Evolutionary conservation across 2,797 vertebrate genomes (phyloP), one percentile per base, ranked within the genome.

Genomic region (Betta splendens): DNA sequence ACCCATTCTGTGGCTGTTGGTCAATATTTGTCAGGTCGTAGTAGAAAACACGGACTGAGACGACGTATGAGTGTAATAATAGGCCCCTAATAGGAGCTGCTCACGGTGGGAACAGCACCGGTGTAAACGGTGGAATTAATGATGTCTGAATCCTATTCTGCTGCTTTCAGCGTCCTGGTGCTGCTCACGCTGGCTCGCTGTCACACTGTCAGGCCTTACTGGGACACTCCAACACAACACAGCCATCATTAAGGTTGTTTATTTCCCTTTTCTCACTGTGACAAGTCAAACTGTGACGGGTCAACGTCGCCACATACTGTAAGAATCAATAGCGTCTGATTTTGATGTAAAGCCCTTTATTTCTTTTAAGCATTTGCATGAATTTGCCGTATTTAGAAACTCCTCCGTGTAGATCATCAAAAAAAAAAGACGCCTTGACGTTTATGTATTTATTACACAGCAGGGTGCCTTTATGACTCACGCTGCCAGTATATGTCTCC

Each of bases 381-480:
- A 42, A 28, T 32, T 44, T n/a, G n/a, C n/a, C n/a, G 0, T 5
- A 2, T 35, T 56, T 47, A 16, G 21, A 57, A 55, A 37, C 31
- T 25, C 32, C 23, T 50, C 23, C 9, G 26, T 44, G 22, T 18
- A 13, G 42, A 43, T 56, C 44, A 65, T 40, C 9, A 56, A 8
- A 54, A 11, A 68, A n/a, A n/a, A n/a, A n/a, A n/a, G n/a, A n/a
- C n/a, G 49, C 17, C 37, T 17, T 42, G 15, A 2, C 29, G 32
- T 52, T 22, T 62, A 37, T 13, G 17, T 26, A 33, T 47, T 43
- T 39, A 35, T 17, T 21, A 31, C 64, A 43, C 62, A 28, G 47
- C 46, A 15, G 53, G 72, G 28, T 32, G 54, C 56, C 43, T 38
- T 21, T 4, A 26, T 81, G 59, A 59, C 16, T 64, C 62, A 55